Evolutionary conservation across 2,797 vertebrate genomes (phyloP), one percentile per base, ranked within the genome.

Genomic region (Xenentodon cancila): DNA sequence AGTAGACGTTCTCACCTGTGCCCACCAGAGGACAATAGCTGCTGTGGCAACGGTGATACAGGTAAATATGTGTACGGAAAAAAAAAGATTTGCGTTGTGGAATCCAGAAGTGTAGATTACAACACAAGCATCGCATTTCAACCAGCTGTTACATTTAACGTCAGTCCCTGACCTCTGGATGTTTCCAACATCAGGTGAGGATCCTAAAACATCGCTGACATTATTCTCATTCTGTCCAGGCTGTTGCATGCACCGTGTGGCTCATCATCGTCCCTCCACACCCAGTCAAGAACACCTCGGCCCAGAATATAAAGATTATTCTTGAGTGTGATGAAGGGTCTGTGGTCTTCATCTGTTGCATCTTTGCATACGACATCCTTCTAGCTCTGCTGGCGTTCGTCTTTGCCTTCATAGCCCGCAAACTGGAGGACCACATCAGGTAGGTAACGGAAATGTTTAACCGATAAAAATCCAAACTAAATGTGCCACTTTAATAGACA

Each of bases 251-350:
- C 69, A 87, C 88, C 0, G 91, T 93, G 61, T 96, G 94, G 92
- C 90, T 96, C 67, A 63, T 94, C 30, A 64, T 93, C 37, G 65
- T 91, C 6, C 94, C 95, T 4, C 95, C 94, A 0, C 81, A 83
- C 18, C 88, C 94, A 0, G 61, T 92, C 27, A 95, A 96, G 75
- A 96, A 96, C 91, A 95, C 91, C 17, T 93, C 94, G 0, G 84
- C 89, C 50, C 94, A 95, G 89, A 95, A 94, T 55, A 85, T 94
- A 37, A 96, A 94, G 87, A 95, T 96, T 59, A 95, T 96, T 73
- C 91, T 95, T 7, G 95, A 96, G 81, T 96, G 95, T 27, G 88
- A 94, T 17, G 87, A 92, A 73, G 95, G 93, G 27, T 96, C 94
- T 21, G 77, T 95, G 12, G 59, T 95, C 73, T 95, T 95, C 83